Conservation (phyloP, 2,888 invertebrate species). For the Limnephilus rhombicus region DNA sequence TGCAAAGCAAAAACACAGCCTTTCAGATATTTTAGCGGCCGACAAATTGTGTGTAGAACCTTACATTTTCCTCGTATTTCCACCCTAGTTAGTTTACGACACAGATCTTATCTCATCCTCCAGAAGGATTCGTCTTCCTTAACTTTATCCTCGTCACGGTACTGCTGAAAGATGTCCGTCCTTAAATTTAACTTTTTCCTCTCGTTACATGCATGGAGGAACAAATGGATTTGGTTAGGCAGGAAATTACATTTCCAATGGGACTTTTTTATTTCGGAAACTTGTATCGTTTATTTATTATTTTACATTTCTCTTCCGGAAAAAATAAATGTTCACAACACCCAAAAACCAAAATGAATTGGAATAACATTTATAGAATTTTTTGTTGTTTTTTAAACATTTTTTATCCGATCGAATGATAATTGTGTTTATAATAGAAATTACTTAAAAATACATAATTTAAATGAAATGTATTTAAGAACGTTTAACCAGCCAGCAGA, state of each 20-base stretch:
- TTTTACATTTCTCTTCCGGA: neutral
- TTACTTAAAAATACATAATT: too few relatives aligned
- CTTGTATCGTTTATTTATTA: neutral
- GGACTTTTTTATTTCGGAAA: constrained; percentile 12
- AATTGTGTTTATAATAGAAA: too few relatives aligned
- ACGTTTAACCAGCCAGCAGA: too few relatives aligned
- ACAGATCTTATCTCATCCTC: constrained; percentile 10
- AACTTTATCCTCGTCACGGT: constrained; percentile 43
- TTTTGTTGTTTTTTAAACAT: too few relatives aligned
- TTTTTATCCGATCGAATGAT: too few relatives aligned
- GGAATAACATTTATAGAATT: too few relatives aligned
- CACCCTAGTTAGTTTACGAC: neutral
- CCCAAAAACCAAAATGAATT: neutral
- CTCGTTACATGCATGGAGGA: constrained; percentile 7
- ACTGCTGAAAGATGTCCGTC: constrained; percentile 43
- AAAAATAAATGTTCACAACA: neutral
- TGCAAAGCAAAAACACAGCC: neutral
- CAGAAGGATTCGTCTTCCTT: constrained; percentile 21
- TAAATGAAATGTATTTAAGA: too few relatives aligned
- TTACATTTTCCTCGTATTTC: constrained; percentile 12
- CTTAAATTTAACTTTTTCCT: constrained; percentile 38
- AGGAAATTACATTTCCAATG: constrained; percentile 47
- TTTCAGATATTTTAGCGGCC: neutral
- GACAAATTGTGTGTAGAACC: constrained; percentile 12
- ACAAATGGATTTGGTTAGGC: constrained; percentile 48